A percentile compares a stretch with the other conserved stretches of the same genome.
These are phyloP conservation scores for Pegoplata infirma DNA, from an alignment of 2,888 invertebrate species.

Conservation along the genomic window DNA sequence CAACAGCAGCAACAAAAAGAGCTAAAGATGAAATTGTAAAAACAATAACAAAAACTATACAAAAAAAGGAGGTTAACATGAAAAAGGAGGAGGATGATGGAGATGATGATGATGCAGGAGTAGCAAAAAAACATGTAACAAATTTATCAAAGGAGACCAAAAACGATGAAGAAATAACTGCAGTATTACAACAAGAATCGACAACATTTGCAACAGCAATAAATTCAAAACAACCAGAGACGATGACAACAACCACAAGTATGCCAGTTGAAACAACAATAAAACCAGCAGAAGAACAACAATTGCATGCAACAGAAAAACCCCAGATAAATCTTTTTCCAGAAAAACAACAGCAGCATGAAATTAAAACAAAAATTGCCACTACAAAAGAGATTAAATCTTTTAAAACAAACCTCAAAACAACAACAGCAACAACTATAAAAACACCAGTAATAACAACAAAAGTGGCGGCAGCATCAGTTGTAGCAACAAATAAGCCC, in stretches of 20 bases:
- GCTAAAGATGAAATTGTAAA: slow-evolving; percentile 19
- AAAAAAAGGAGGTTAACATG: slow-evolving; percentile 18
- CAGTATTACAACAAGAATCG: slow-evolving; percentile 27
- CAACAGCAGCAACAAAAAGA: too few species aligned
- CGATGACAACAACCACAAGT: slow-evolving; percentile 43
- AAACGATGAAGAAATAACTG: slow-evolving; percentile 16
- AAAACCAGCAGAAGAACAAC: too few species aligned
- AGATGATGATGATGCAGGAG: too few species aligned
- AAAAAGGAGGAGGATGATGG: neutral
- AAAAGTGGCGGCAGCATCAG: too few species aligned
- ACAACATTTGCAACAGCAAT: slow-evolving; percentile 55
- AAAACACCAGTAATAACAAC: slow-evolving; percentile 10
- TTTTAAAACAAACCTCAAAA: slow-evolving; percentile 41
- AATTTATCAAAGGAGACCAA: slow-evolving; percentile 3
- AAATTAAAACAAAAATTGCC: slow-evolving; percentile 52
- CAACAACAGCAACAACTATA: slow-evolving; percentile 8
- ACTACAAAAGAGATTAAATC: slow-evolving; percentile 60
- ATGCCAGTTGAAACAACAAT: slow-evolving; percentile 8
- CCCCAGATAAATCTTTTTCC: slow-evolving; percentile 60
- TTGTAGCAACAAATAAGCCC: slow-evolving; percentile 4
- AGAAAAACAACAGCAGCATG: slow-evolving; percentile 56
- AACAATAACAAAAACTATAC: slow-evolving; percentile 25
- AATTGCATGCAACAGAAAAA: too few species aligned
- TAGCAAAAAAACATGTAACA: neutral
- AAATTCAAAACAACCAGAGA: slow-evolving; percentile 61